Evolutionary conservation across 2,797 vertebrate species (phyloP), one percentile per base, ranked within the genome.

Genomic region (Hylomyscus alleni): DNA sequence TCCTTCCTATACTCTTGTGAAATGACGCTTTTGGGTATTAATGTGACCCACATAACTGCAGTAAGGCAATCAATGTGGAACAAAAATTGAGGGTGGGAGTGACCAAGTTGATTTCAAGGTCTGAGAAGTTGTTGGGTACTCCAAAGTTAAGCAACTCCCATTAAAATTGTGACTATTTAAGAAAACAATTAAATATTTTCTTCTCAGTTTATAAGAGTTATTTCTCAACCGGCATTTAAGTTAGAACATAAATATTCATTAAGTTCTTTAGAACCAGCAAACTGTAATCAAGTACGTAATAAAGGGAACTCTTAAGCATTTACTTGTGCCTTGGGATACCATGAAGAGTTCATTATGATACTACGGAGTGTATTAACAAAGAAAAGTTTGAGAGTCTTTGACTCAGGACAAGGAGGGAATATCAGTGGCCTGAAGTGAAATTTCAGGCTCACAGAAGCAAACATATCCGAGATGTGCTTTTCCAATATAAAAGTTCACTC

Each of bases 231-330:
- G n/a, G 31, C 22, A 56, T 11, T 77, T 86, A 81, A 81, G 9
- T 37, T 75, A 93, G 52, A 58, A 81, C 72, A 65, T 81, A 81
- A 93, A 93, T 93, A 90, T 20, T 93, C 47, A 80, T 90, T 95
- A 85, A 29, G 24, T 65, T 95, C 54, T 73, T 85, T 65, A 69
- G 62, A 93, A 20, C 12, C 47, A 65, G 84, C 29, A 82, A 73
- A 78, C 89, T 62, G 34, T 40, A 73, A 81, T 72, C 47, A 81
- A 88, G 24, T 7, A 31, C 7, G 29, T 73, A 73, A 81, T 81
- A 80, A 90, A 90, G 19, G n/a, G 31, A 84, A 90, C 26, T 47
- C 24, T 31, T 80, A 62, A 47, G n/a, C 52, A 90, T 54, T 77
- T 90, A 44, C 69, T 73, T 84, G 72, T 72, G 73, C 62, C 80